These are phyloP conservation scores for Heliconius aoede DNA, from an alignment of 2,888 invertebrate species.

Conservation along the genomic window DNA sequence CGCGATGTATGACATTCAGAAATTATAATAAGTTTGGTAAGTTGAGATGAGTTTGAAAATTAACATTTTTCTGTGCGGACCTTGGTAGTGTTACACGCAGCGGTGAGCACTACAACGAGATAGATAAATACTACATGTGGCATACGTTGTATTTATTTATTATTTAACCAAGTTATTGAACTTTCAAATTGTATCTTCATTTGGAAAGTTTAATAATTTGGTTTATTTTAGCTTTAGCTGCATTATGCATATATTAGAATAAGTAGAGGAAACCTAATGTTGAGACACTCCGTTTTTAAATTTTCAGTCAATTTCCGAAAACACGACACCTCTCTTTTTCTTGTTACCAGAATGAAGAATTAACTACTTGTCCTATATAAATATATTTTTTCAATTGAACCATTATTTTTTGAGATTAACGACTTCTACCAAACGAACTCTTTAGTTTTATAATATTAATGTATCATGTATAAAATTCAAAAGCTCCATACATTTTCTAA, in stretches of 20 bases:
- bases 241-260: neutral
- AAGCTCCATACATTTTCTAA: too few relatives aligned
- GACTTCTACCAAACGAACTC: too few relatives aligned
- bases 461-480: too few relatives aligned
- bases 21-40: constrained; percentile 54
- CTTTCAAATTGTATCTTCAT: too few relatives aligned
- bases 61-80: constrained; percentile 46
- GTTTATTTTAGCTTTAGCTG: neutral
- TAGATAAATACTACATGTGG: constrained; percentile 51
- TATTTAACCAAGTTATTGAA: too few relatives aligned
- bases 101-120: constrained; percentile 45
- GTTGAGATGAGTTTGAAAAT: constrained; percentile 51
- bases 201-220: neutral
- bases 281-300: neutral
- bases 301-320: neutral
- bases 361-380: neutral
- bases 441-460: too few relatives aligned
- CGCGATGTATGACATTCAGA: constrained; percentile 53
- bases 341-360: neutral
- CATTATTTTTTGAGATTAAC: neutral
- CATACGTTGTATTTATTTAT: too few relatives aligned
- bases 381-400: neutral
- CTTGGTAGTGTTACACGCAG: constrained; percentile 50
- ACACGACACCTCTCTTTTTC: neutral
- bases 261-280: neutral